Evolutionary conservation across 2,113 vertebrate genomes (phyloP).

Genomic region (Spea multiplicata): DNA sequence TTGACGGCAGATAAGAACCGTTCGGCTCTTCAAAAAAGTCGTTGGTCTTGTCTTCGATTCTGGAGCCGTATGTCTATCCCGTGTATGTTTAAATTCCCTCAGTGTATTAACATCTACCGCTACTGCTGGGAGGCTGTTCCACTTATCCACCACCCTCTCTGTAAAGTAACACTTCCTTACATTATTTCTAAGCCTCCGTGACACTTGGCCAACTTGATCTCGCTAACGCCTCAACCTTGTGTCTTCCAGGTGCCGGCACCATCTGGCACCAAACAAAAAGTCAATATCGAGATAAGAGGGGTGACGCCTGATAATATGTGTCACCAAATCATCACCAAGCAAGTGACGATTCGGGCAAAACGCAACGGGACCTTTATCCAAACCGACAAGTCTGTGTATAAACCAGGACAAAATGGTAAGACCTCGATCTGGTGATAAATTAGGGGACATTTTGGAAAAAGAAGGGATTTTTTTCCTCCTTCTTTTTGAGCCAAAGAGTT

Average conservation of each 20-base stretch:
- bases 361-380: constrained; percentile 59
- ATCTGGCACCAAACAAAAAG: constrained; percentile 50
- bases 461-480: too few relatives aligned
- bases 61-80: too few relatives aligned
- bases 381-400: constrained; percentile 59
- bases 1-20: too few relatives aligned
- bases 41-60: too few relatives aligned
- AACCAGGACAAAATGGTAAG: constrained; percentile 55
- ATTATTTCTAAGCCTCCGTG: too few relatives aligned
- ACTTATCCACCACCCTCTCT: not conserved
- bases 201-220: too few relatives aligned
- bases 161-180: too few relatives aligned
- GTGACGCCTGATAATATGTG: constrained; percentile 47
- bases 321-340: constrained; percentile 55
- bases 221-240: not conserved
- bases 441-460: too few relatives aligned
- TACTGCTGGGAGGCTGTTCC: not conserved
- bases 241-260: constrained; percentile 54
- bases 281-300: constrained; percentile 50
- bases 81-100: too few relatives aligned
- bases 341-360: constrained; percentile 54
- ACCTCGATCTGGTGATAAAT: not conserved
- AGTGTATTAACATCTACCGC: too few relatives aligned
- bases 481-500: too few relatives aligned
- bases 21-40: too few relatives aligned